Conservation (phyloP, 2,113 vertebrate species). For the Orthonyx spaldingii region DNA sequence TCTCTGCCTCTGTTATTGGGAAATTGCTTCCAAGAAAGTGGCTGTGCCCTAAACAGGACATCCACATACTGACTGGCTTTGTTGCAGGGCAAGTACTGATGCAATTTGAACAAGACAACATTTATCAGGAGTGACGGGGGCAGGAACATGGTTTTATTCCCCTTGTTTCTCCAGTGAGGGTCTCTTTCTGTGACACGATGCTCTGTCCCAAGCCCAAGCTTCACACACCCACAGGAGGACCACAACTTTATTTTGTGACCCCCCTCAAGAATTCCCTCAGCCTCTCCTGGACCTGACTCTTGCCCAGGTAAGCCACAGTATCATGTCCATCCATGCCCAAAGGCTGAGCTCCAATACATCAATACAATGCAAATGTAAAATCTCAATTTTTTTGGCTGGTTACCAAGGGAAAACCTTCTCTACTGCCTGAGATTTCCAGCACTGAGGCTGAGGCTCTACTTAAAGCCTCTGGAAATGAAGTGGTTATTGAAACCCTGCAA, state of each 20-base stretch:
- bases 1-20: not conserved
- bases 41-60: not conserved
- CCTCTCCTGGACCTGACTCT: not conserved
- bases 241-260: rapidly evolving
- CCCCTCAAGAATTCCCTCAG: rapidly evolving
- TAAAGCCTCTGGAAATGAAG: not conserved
- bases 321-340: rapidly evolving
- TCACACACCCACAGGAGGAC: not conserved
- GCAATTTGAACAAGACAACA: not conserved
- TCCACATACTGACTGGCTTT: not conserved
- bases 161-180: not conserved
- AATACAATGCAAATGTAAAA: rapidly evolving
- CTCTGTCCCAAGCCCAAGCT: not conserved
- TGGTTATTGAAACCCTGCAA: not conserved
- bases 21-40: not conserved
- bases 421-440: not conserved
- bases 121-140: not conserved
- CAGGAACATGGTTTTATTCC: not conserved
- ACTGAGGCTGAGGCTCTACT: not conserved
- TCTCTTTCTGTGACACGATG: not conserved
- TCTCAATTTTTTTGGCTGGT: not conserved
- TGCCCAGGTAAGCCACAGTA: not conserved
- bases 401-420: not conserved
- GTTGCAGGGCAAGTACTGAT: not conserved
- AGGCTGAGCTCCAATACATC: not conserved